phyloP scores from a whole-genome alignment of 2,888 invertebrate species.

The Vandiemenella viatica region DNA sequence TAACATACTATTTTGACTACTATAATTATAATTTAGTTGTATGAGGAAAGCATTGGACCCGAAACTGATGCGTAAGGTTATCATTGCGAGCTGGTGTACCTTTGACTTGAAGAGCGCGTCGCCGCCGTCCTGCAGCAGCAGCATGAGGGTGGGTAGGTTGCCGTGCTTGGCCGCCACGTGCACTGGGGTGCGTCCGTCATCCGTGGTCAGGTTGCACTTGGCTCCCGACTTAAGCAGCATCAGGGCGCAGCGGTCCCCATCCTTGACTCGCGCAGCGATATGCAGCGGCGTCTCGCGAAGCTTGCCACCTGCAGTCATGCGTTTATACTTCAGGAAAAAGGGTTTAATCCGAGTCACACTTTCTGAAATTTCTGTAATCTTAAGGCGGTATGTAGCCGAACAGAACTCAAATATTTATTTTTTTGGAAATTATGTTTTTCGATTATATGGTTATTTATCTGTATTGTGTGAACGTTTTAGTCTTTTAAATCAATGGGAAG shows the following conservation, averaged over 20 bases:
- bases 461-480: no score
- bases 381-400: no score
- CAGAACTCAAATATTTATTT: no score
- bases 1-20: no score
- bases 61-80: no score
- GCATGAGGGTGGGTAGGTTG: slow-evolving; percentile 67
- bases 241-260: slow-evolving; percentile 83
- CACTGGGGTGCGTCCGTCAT: slow-evolving; percentile 92
- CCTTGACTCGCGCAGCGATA: slow-evolving; percentile 86
- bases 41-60: no score
- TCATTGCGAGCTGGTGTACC: slow-evolving; percentile 37
- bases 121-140: slow-evolving; percentile 85
- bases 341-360: background rate
- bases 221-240: slow-evolving; percentile 98
- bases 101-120: slow-evolving; percentile 85
- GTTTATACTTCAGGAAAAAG: background rate
- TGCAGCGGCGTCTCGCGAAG: slow-evolving; percentile 90
- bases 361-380: no score
- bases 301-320: slow-evolving; percentile 46
- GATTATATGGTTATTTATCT: no score
- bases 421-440: no score
- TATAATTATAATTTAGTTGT: no score
- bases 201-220: slow-evolving; percentile 85
- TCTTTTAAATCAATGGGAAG: no score
- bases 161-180: slow-evolving; percentile 92